Base-by-base conservation (phyloP, 2,113 vertebrate species). In the Hyla sarda region DNA sequence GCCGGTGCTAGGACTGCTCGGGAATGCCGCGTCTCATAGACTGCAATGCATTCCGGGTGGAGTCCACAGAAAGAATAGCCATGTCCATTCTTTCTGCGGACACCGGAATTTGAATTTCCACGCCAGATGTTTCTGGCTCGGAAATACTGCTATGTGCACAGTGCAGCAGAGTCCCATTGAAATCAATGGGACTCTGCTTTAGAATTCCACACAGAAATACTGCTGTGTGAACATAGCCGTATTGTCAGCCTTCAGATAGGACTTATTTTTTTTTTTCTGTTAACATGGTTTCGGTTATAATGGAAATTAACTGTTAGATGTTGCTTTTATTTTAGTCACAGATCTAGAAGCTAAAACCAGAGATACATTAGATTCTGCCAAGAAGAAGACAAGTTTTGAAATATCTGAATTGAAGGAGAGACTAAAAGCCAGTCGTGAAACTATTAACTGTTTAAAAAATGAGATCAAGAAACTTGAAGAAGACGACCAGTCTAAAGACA, bases 391-490 rank as follows among this genome's bases (percentile, higher is more conserved):
- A 62, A 98, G 98, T 88, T 96, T 97, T 92, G 98, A 99, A 94
- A 99, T 99, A 75, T 94, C 96, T 7, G 98, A 99, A 89, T 95
- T 99, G 88, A 99, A 99, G 91, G 98, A 99, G 90, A 96, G 97
- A 90, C 93, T 99, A 87, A 99, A 99, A 93, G 97, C 97, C 91
- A 99, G 97, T 91, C 95, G 98, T 90, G 98, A 99, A 92, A 98
- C 96, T 88, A 99, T 99, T 91, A 99, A 99, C 93, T 95, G 96
- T 89, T 95, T 99, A 87, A 99, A 99, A 93, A 96, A 89, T 88
- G 98, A 99, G 93, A 99, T 99, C 88, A 95, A 97, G 79, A 98
- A 97, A 90, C 95, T 99, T 86, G 98, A 99, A 93, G 98, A 99
- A 90, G 98, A 99, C 30, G 98, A 99, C 90, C 97, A 98, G 86